Conservation (phyloP, 2,113 vertebrate genomes). For the Stigmatopora nigra region DNA sequence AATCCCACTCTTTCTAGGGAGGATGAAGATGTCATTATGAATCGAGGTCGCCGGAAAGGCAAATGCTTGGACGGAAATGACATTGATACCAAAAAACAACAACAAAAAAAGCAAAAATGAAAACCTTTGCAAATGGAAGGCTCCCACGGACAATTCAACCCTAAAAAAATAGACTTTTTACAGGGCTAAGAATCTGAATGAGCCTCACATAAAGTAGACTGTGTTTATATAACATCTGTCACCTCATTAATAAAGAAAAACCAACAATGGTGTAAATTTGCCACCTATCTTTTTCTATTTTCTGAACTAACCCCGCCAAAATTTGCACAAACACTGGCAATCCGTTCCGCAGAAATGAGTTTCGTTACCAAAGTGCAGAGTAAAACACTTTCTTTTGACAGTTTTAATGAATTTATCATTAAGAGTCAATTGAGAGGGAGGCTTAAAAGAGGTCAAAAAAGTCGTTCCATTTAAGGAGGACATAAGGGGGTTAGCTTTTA, state of each 20-base stretch:
- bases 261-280: too few species aligned
- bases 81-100: constrained; percentile 3
- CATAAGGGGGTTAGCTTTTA: constrained; percentile 73
- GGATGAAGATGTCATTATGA: constrained; percentile 46
- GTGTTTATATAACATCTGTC: too few species aligned
- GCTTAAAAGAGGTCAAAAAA: constrained; percentile 64
- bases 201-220: too few species aligned
- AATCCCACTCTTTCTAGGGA: constrained; percentile 34
- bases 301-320: background rate
- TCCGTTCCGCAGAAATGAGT: background rate
- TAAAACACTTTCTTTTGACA: constrained; percentile 6
- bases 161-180: too few species aligned
- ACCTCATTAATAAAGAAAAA: too few species aligned
- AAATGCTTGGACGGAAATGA: constrained; percentile 23
- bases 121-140: background rate
- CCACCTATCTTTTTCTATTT: background rate
- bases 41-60: constrained; percentile 35
- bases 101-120: background rate
- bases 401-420: constrained; percentile 60
- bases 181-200: too few species aligned
- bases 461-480: constrained; percentile 60
- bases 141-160: too few species aligned
- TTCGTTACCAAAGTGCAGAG: constrained; percentile 2
- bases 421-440: constrained; percentile 67
- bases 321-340: background rate